Evolutionary conservation across 2,113 vertebrate genomes (phyloP).

Genomic region (Progne subis): DNA sequence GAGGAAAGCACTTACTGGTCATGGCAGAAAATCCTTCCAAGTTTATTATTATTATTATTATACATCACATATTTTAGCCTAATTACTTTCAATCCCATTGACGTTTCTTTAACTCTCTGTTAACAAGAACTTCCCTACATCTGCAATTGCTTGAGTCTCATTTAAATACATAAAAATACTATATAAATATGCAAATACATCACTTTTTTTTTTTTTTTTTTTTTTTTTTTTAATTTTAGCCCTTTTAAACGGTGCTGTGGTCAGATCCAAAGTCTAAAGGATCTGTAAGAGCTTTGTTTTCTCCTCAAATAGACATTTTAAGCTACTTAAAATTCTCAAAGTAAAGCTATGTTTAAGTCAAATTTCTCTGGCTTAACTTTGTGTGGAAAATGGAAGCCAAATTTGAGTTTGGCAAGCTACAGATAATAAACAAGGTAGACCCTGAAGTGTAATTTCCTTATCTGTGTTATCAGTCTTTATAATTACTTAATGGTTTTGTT

Average conservation of each 20-base stretch:
- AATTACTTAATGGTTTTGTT: background rate
- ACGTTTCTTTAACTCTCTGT: background rate
- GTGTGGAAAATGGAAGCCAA: background rate
- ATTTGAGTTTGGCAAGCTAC: background rate
- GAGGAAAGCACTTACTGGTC: background rate
- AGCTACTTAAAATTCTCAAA: background rate
- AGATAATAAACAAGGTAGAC: background rate
- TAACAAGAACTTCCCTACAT: background rate
- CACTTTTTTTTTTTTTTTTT: background rate
- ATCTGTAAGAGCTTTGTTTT: background rate
- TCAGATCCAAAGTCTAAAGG: background rate
- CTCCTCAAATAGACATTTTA: background rate
- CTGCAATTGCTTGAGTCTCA: fast-evolving
- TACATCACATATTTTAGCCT: background rate
- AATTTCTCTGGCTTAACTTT: background rate
- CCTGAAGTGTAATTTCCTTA: background rate
- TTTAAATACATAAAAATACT: background rate
- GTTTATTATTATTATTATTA: background rate
- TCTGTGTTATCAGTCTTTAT: background rate
- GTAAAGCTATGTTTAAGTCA: background rate
- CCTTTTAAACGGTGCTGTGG: background rate
- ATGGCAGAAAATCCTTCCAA: background rate
- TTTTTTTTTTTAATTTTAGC: background rate
- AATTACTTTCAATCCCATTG: background rate
- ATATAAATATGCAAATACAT: background rate